Conservation (phyloP, 2,888 invertebrate species). For the Patella caerulea region DNA sequence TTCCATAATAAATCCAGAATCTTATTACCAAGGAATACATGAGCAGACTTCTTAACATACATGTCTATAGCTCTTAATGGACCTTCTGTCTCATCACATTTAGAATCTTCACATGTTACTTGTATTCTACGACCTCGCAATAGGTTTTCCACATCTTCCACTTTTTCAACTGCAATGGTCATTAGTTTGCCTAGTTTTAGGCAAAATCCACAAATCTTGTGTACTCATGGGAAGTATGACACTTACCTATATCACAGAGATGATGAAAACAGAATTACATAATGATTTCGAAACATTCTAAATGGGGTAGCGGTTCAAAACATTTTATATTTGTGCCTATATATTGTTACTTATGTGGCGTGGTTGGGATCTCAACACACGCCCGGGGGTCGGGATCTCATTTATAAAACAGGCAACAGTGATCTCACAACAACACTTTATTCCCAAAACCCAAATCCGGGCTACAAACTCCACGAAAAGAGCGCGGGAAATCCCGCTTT, state of each 20-base stretch:
- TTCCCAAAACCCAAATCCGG: too few species aligned
- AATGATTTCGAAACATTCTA: too few species aligned
- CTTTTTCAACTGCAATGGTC: constrained; percentile 54
- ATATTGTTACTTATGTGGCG: not conserved
- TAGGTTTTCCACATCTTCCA: constrained; percentile 34
- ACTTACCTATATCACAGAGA: too few species aligned
- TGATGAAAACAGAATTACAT: too few species aligned
- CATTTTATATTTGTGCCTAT: too few species aligned
- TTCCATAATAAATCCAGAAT: too few species aligned
- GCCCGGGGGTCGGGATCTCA: not conserved
- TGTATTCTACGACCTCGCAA: constrained; percentile 31
- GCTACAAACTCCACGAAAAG: too few species aligned
- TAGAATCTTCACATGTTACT: constrained; percentile 48
- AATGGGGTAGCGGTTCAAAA: too few species aligned
- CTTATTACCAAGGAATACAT: constrained; percentile 44
- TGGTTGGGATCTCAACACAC: not conserved
- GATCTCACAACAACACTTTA: too few species aligned
- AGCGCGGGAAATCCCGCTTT: too few species aligned
- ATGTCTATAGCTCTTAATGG: constrained; percentile 60
- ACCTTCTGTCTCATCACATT: constrained; percentile 55
- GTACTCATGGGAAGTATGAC: constrained; percentile 35
- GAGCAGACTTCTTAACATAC: constrained; percentile 44
- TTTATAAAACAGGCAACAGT: not conserved
- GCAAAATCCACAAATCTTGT: constrained; percentile 43
- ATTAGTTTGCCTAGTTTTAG: constrained; percentile 60